Conservation (phyloP, 2,797 vertebrate genomes). For the Alca torda region DNA sequence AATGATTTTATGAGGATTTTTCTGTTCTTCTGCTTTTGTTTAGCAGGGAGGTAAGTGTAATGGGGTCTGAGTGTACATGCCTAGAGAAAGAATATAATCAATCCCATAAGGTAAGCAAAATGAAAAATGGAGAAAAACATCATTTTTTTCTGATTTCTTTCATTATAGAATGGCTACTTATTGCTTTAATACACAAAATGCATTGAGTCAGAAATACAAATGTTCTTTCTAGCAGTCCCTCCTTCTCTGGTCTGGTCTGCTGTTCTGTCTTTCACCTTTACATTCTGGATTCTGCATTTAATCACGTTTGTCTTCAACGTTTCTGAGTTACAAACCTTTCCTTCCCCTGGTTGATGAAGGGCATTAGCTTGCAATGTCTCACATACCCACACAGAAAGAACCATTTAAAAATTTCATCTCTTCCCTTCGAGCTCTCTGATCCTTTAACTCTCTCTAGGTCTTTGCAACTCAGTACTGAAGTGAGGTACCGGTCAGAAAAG, state of each 20-base stretch:
- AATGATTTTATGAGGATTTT: not conserved
- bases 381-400: not conserved
- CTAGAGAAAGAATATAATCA: not conserved
- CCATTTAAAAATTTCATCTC: not conserved
- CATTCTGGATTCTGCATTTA: not conserved
- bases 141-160: not conserved
- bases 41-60: not conserved
- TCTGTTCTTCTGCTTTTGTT: not conserved
- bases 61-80: not conserved
- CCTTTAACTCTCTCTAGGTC: not conserved
- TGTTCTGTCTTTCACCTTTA: not conserved
- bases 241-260: not conserved
- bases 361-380: not conserved
- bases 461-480: not conserved
- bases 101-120: not conserved
- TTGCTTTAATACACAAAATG: not conserved
- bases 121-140: not conserved
- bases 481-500: not conserved
- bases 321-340: not conserved
- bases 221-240: not conserved
- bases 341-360: not conserved
- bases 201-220: not conserved
- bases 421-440: not conserved
- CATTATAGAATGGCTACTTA: not conserved
- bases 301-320: not conserved